Percentiles rank a stretch among this genome's conserved stretches.
phyloP scores from a whole-genome alignment of 1,140 invertebrate species.

The Adelges cooleyi region DNA sequence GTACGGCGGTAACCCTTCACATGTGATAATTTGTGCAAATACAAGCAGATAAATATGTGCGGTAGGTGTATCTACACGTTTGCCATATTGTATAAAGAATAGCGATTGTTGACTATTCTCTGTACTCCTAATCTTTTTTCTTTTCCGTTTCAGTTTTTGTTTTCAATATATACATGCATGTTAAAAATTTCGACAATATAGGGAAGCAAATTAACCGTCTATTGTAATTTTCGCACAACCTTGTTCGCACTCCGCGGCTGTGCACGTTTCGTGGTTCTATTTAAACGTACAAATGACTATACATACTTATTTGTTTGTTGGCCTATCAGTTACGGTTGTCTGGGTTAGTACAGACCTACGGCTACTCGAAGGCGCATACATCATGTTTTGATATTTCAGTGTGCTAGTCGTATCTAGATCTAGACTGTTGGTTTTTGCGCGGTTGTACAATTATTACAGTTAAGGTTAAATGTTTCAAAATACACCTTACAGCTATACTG shows the following conservation, averaged over 20 bases:
- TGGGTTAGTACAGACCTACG: background rate
- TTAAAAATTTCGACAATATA: background rate
- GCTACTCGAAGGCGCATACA: background rate
- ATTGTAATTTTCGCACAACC: background rate
- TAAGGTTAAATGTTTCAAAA: too few species aligned
- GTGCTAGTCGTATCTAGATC: too few species aligned
- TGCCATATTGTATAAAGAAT: background rate
- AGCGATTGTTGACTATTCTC: background rate
- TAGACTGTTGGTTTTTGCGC: too few species aligned
- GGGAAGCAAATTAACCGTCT: background rate
- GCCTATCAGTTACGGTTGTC: too few species aligned
- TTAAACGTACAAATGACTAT: background rate
- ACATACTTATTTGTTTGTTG: too few species aligned
- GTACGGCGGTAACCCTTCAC: slow-evolving; percentile 8
- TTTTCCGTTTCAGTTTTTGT: background rate
- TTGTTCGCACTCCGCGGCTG: background rate
- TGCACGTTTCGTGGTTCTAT: background rate
- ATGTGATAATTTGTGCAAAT: slow-evolving; percentile 27
- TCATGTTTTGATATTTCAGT: too few species aligned
- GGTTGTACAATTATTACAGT: too few species aligned
- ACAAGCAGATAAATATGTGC: slow-evolving; percentile 7
- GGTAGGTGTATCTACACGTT: background rate
- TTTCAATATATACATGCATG: background rate
- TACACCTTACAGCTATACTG: too few species aligned
- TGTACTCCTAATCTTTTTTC: background rate